Conservation (phyloP, 2,797 vertebrate genomes). For the Ambastaia sidthimunki region DNA sequence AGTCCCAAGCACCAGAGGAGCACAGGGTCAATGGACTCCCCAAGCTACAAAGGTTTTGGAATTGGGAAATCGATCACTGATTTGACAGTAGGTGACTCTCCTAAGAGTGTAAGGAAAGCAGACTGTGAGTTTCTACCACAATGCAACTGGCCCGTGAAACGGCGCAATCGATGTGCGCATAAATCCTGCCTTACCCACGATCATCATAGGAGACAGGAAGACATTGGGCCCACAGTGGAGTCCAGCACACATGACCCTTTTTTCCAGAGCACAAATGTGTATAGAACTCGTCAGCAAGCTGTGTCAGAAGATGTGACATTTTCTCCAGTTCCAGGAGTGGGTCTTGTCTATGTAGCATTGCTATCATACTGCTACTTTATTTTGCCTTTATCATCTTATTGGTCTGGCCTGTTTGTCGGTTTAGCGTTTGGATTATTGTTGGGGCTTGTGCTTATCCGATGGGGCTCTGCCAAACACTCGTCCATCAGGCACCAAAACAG, state of each 20-base stretch:
- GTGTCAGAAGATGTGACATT: slow-evolving; percentile 2
- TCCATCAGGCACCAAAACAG: background rate
- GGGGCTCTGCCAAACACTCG: slow-evolving; percentile 65
- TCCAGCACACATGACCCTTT: slow-evolving; percentile 75
- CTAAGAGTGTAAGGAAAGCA: slow-evolving; percentile 61
- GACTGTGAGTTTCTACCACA: slow-evolving; percentile 65
- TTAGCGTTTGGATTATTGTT: slow-evolving; percentile 82
- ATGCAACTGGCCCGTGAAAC: slow-evolving; percentile 71
- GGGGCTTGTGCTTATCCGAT: slow-evolving; percentile 81
- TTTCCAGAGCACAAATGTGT: slow-evolving; percentile 74
- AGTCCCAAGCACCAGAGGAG: slow-evolving; percentile 72
- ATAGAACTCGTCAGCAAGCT: slow-evolving; percentile 26
- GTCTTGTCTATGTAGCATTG: slow-evolving; percentile 76
- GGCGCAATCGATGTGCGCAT: slow-evolving; percentile 39
- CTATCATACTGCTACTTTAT: slow-evolving; percentile 85
- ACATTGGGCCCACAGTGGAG: slow-evolving; percentile 71
- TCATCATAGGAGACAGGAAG: slow-evolving; percentile 56
- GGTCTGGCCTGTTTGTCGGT: slow-evolving; percentile 85
- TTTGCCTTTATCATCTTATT: slow-evolving; percentile 83
- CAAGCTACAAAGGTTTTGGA: slow-evolving; percentile 60
- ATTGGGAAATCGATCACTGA: slow-evolving; percentile 58
- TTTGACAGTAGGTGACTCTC: slow-evolving; percentile 61
- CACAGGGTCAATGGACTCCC: slow-evolving; percentile 56
- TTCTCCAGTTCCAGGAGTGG: slow-evolving; percentile 73
- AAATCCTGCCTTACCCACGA: slow-evolving; percentile 61